Conservation (phyloP, 1,140 invertebrate genomes). For the Pissodes strobi region DNA sequence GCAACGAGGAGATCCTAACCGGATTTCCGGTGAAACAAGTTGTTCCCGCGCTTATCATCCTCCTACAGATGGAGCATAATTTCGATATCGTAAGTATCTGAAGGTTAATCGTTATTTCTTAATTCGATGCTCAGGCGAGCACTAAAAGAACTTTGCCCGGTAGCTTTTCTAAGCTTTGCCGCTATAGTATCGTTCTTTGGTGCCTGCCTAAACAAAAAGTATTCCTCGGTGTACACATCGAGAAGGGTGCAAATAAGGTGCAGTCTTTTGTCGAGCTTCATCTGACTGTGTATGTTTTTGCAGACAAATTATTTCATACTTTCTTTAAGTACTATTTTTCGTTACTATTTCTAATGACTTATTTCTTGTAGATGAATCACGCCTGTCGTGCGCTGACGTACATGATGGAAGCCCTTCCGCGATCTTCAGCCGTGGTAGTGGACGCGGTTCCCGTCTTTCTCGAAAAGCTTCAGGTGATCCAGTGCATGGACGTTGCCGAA, state of each 20-base stretch:
- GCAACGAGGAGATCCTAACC: slow-evolving; percentile 97
- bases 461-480: slow-evolving; percentile 95
- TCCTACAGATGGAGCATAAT: slow-evolving; percentile 93
- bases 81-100: slow-evolving; percentile 85
- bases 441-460: slow-evolving; percentile 96
- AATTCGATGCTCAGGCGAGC: too few relatives aligned
- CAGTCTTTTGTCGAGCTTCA: slow-evolving; percentile 39
- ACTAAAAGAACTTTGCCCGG: too few relatives aligned
- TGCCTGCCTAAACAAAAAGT: slow-evolving; percentile 19
- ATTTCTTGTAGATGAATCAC: slow-evolving; percentile 85
- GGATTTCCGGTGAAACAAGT: slow-evolving; percentile 98
- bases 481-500: slow-evolving; percentile 99
- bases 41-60: slow-evolving; percentile 88
- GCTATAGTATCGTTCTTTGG: too few relatives aligned
- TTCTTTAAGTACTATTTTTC: background rate
- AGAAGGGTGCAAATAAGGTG: slow-evolving; percentile 43
- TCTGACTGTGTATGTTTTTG: slow-evolving; percentile 43
- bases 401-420: slow-evolving; percentile 98
- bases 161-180: too few relatives aligned
- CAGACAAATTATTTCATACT: slow-evolving; percentile 35
- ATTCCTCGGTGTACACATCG: too few relatives aligned
- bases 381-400: slow-evolving; percentile 97
- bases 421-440: slow-evolving; percentile 95
- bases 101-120: too few relatives aligned
- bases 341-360: background rate